Percentiles rank a stretch among this genome's conserved stretches.
These are phyloP conservation scores for Cydia amplana DNA, from an alignment of 1,140 invertebrate genomes.

Conservation along the genomic window DNA sequence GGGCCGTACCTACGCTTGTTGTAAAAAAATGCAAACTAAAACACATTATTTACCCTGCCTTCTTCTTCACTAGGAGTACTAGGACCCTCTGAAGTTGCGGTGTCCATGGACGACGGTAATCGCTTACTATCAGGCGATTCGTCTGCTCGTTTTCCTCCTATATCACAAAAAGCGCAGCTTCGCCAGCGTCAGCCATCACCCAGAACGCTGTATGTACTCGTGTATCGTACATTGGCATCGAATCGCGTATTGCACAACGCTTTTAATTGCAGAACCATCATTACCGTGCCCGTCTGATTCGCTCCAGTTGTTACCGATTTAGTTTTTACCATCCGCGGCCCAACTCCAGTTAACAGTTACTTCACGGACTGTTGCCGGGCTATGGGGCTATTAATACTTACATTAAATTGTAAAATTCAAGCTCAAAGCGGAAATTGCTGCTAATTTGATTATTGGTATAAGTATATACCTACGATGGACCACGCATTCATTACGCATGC, in stretches of 20 bases:
- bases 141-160: too few relatives aligned
- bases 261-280: conserved; percentile 66
- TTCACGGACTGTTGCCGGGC: conserved; percentile 58
- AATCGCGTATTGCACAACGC: conserved; percentile 71
- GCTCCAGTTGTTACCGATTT: conserved; percentile 76
- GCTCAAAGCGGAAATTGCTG: conserved; percentile 35
- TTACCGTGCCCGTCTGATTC: conserved; percentile 70
- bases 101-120: too few relatives aligned
- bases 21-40: too few relatives aligned
- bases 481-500: too few relatives aligned
- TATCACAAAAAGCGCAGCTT: not conserved
- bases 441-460: not conserved
- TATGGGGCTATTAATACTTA: conserved; percentile 62
- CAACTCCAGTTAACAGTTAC: conserved; percentile 73
- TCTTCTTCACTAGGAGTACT: too few relatives aligned
- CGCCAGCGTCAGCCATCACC: not conserved
- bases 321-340: conserved; percentile 65
- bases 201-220: conserved; percentile 32
- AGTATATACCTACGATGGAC: too few relatives aligned
- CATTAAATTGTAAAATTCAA: conserved; percentile 52
- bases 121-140: too few relatives aligned
- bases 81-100: too few relatives aligned
- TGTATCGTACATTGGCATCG: conserved; percentile 45
- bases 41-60: too few relatives aligned
- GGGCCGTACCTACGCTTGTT: too few relatives aligned